phyloP scores from a whole-genome alignment of 2,113 vertebrate genomes.

The Nibea albiflora region DNA sequence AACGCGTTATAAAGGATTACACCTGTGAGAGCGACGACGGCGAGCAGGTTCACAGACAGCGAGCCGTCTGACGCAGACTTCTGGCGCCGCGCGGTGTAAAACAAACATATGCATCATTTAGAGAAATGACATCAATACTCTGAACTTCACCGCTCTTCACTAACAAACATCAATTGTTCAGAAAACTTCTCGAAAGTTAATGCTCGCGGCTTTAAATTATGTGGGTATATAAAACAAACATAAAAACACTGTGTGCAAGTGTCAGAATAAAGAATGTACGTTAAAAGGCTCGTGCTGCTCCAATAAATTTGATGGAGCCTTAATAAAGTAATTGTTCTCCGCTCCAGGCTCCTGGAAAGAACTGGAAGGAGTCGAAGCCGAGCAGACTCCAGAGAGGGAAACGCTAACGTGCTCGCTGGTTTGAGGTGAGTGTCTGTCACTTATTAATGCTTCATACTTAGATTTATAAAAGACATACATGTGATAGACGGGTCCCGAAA shows the following conservation, averaged over 20 bases:
- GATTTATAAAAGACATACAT: background rate
- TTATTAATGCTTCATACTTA: background rate
- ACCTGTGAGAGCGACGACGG: conserved; percentile 6
- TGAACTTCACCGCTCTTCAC: background rate
- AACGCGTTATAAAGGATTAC: background rate
- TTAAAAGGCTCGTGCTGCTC: conserved; percentile 53
- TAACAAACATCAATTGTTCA: conserved; percentile 48
- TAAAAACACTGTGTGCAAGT: conserved; percentile 52
- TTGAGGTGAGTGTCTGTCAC: conserved; percentile 31
- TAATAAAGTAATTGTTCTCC: conserved; percentile 57
- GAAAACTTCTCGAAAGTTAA: conserved; percentile 23
- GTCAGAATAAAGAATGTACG: conserved; percentile 57
- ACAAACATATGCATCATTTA: background rate
- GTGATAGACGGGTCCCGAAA: background rate
- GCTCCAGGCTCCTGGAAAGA: conserved; percentile 60
- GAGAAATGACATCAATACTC: background rate
- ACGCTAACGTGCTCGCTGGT: conserved; percentile 51
- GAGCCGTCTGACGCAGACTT: background rate
- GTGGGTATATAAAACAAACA: conserved; percentile 45
- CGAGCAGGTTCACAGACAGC: conserved; percentile 9
- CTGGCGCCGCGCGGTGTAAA: background rate
- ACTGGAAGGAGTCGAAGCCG: conserved; percentile 22
- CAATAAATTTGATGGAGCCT: conserved; percentile 71
- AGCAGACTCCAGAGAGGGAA: conserved; percentile 37
- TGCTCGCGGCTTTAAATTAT: conserved; percentile 26